phyloP scores from a whole-genome alignment of 2,888 invertebrate genomes.

The Leuctra nigra region DNA sequence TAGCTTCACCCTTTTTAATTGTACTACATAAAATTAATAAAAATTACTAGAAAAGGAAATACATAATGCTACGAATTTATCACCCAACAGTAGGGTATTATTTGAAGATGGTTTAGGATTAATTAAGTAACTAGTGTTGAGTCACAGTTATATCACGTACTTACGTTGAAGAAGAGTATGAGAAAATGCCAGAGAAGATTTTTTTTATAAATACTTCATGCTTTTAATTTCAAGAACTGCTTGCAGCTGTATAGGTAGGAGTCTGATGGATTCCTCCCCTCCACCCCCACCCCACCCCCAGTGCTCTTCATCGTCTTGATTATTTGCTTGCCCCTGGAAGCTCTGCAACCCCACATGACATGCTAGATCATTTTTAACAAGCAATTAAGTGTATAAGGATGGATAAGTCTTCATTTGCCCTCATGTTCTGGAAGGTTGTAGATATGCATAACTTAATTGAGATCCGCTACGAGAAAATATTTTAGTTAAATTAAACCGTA shows the following conservation, averaged over 20 bases:
- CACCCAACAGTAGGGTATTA: too few species aligned
- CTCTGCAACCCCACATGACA: slow-evolving; percentile 1
- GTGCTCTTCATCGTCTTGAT: not conserved
- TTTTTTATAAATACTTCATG: slow-evolving; percentile 26
- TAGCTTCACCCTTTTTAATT: too few species aligned
- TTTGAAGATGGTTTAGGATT: too few species aligned
- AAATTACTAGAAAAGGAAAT: too few species aligned
- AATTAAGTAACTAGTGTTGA: too few species aligned
- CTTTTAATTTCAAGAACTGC: slow-evolving; percentile 29
- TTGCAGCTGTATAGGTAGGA: slow-evolving; percentile 24
- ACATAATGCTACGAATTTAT: too few species aligned
- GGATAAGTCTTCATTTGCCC: slow-evolving; percentile 2
- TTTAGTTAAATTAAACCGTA: not conserved
- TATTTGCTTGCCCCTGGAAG: slow-evolving; percentile 6
- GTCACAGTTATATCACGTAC: too few species aligned
- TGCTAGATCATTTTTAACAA: slow-evolving; percentile 17
- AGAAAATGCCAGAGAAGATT: not conserved
- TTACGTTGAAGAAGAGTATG: too few species aligned
- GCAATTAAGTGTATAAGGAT: slow-evolving; percentile 12
- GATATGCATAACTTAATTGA: not conserved
- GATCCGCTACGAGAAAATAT: not conserved
- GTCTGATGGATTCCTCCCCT: slow-evolving; percentile 19
- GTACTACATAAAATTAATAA: too few species aligned
- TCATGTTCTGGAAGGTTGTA: not conserved
- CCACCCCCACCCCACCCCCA: not conserved